phyloP scores from a whole-genome alignment of 1,140 invertebrate species.

The Calosoma granatense region DNA sequence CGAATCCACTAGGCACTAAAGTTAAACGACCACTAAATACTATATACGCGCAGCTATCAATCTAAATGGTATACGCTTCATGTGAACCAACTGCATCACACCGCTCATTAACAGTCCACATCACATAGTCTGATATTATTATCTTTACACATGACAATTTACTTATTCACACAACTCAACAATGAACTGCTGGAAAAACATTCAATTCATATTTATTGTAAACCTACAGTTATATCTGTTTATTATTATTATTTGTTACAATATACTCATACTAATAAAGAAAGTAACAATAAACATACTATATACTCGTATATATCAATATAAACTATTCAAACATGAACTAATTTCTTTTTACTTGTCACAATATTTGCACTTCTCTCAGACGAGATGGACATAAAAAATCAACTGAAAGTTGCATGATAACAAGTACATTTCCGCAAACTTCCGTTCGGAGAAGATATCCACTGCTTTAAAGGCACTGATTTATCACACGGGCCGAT shows the following conservation, averaged over 20 bases:
- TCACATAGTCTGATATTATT: no score
- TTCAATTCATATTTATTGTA: no score
- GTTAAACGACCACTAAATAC: neutral
- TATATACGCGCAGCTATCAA: neutral
- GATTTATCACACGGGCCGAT: conserved; percentile 2
- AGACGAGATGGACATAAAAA: neutral
- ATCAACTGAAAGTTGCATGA: neutral
- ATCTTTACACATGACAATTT: no score
- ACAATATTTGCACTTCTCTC: neutral
- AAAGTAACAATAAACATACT: no score
- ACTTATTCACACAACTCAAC: no score
- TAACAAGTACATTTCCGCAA: conserved; percentile 8
- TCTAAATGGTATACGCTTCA: neutral
- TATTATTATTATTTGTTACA: no score
- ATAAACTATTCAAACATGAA: neutral
- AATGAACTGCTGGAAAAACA: no score
- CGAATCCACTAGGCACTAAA: neutral
- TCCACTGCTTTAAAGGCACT: neutral
- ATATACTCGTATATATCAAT: no score
- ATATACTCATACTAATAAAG: no score
- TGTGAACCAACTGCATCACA: no score
- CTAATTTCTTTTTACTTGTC: neutral
- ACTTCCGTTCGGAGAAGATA: neutral
- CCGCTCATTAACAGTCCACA: no score
- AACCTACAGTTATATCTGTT: no score